Evolutionary conservation across 2,888 invertebrate genomes (phyloP).

Genomic region (Drosophila anomalata): DNA sequence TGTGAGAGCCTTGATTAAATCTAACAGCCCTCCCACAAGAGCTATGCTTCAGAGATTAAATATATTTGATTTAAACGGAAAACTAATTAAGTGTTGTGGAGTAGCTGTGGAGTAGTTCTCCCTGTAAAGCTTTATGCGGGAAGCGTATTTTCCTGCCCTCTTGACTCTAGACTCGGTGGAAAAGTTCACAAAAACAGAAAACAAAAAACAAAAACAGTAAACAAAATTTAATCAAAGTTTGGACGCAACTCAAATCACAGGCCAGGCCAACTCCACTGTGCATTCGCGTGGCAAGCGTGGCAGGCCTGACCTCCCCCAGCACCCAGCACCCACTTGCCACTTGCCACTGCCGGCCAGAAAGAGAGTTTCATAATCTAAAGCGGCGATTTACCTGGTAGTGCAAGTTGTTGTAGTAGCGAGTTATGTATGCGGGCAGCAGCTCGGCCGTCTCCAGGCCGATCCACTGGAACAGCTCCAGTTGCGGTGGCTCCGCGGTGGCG

Average conservation of each 20-base stretch:
- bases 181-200: background rate
- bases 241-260: slow-evolving; percentile 29
- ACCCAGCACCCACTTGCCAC: background rate
- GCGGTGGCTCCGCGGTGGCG: slow-evolving; percentile 46
- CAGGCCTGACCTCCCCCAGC: background rate
- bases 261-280: slow-evolving; percentile 13
- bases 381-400: slow-evolving; percentile 81
- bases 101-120: background rate
- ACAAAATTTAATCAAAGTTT: slow-evolving; percentile 44
- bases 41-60: background rate
- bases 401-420: slow-evolving; percentile 87
- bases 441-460: slow-evolving; percentile 88
- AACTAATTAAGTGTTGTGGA: slow-evolving; percentile 25
- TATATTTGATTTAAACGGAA: slow-evolving; percentile 21
- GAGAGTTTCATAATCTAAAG: slow-evolving; percentile 10
- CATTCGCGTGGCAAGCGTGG: slow-evolving; percentile 8
- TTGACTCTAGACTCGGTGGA: background rate
- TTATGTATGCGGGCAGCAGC: slow-evolving; percentile 87
- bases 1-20: too few species aligned
- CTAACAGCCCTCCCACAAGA: background rate
- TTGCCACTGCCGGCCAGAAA: background rate
- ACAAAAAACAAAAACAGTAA: slow-evolving; percentile 29
- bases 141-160: background rate
- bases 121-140: slow-evolving; percentile 25
- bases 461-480: slow-evolving; percentile 84